Evolutionary conservation across 2,888 invertebrate species (phyloP), one percentile per base, ranked within the genome.

Genomic region (Lycocerus yunnanus): DNA sequence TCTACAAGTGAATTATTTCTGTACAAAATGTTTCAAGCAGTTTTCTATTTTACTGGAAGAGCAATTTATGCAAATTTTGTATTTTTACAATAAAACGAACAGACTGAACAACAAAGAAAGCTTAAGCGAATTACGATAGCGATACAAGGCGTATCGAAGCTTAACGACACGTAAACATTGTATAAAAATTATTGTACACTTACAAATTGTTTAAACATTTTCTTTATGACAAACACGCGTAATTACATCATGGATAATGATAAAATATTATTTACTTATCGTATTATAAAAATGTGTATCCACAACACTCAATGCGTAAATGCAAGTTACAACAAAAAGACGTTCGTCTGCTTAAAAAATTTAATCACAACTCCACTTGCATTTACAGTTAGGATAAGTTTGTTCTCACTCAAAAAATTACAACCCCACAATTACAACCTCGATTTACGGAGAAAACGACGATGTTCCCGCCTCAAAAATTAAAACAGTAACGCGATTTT

Each of bases 121-220:
- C 27, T 43, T 1, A 43, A 43, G 27, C 27, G 27, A 43, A 43
- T 43, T 43, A 61, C 61, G 61, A 61, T 18, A 67, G 67, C 11
- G 24, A 24, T 43, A 59, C 11, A 68, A 61, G 24, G 18, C 20
- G 18, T 24, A 58, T 66, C 20, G 66, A 74, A 71, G 67, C 69
- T 68, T 60, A 69, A 66, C 66, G 60, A 69, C 69, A 66, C 59
- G 27, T 73, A 69, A 67, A 58, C 63, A 65, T 71, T 71, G 67
- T 74, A 75, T 72, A 75, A 75, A 75, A 75, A 72, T 75, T 69
- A 75, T 75, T 68, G 75, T 75, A 75, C 72, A 75, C 75, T 69
- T 74, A 24, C 71, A 74, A 74, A 71, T 75, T 58, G 74, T 73
- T 74, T 70, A 43, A 74, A 43, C 27, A 43, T 43, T 43, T 43